Evolutionary conservation across 2,888 invertebrate species (phyloP).

Genomic region (Antheraea yamamai): DNA sequence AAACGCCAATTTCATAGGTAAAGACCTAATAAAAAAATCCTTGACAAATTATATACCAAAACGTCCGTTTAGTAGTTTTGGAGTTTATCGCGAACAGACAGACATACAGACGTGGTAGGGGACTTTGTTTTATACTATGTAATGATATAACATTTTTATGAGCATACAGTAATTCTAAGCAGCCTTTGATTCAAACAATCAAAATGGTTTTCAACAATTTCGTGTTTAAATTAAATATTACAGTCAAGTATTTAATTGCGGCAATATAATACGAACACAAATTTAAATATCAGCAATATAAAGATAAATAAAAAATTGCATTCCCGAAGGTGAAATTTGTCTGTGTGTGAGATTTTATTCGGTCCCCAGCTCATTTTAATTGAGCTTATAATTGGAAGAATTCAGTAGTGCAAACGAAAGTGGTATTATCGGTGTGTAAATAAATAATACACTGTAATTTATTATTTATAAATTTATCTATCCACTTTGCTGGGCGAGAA

Average conservation of each 20-base stretch:
- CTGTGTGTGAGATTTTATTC: constrained; percentile 1
- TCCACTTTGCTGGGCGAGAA: too few relatives aligned
- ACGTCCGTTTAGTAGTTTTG: too few relatives aligned
- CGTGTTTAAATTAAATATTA: not conserved
- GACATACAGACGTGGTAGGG: too few relatives aligned
- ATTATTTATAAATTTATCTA: not conserved
- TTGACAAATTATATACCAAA: too few relatives aligned
- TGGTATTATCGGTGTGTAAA: not conserved
- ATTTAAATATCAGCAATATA: not conserved
- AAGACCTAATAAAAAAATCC: too few relatives aligned
- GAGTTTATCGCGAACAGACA: too few relatives aligned
- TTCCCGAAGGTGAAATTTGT: not conserved
- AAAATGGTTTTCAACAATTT: not conserved
- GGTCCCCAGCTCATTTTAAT: not conserved
- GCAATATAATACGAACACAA: not conserved
- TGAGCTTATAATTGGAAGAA: constrained; percentile 10
- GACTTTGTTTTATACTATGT: too few relatives aligned
- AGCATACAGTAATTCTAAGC: too few relatives aligned
- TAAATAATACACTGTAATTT: not conserved
- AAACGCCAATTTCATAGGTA: too few relatives aligned
- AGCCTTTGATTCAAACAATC: too few relatives aligned
- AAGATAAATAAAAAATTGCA: too few relatives aligned
- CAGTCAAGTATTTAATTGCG: not conserved
- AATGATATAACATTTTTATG: too few relatives aligned
- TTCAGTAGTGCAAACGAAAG: not conserved